Evolutionary conservation across 2,113 vertebrate species (phyloP).

Genomic region (Calidris pugnax): DNA sequence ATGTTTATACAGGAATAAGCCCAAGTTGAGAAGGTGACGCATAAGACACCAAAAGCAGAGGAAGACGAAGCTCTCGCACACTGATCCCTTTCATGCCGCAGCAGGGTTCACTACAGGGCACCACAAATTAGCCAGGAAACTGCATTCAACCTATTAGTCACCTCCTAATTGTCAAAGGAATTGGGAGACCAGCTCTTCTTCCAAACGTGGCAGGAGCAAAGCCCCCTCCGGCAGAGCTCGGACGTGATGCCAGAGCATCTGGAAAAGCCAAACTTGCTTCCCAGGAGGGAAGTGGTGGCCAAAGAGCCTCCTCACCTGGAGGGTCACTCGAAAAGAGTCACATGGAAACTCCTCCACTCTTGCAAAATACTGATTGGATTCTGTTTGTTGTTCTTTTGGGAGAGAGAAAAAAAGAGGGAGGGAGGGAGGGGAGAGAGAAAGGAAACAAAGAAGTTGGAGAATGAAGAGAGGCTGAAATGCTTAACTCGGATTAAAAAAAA

Average conservation of each 20-base stretch:
- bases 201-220: neutral
- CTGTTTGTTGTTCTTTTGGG: neutral
- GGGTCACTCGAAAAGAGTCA: neutral
- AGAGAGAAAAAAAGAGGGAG: neutral
- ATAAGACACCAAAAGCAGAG: neutral
- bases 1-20: neutral
- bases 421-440: neutral
- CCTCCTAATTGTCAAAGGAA: neutral
- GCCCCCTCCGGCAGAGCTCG: neutral
- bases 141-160: neutral
- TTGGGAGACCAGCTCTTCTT: neutral
- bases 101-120: neutral
- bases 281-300: neutral
- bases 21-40: neutral
- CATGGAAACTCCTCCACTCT: neutral
- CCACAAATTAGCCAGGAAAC: neutral
- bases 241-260: neutral
- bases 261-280: neutral
- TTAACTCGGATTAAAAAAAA: neutral
- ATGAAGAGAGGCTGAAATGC: neutral
- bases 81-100: neutral
- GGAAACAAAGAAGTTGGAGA: neutral
- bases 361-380: neutral
- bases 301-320: neutral
- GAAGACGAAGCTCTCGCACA: neutral